These are phyloP conservation scores for Zonotrichia leucophrys DNA, from an alignment of 2,113 vertebrate genomes.

Conservation along the genomic window DNA sequence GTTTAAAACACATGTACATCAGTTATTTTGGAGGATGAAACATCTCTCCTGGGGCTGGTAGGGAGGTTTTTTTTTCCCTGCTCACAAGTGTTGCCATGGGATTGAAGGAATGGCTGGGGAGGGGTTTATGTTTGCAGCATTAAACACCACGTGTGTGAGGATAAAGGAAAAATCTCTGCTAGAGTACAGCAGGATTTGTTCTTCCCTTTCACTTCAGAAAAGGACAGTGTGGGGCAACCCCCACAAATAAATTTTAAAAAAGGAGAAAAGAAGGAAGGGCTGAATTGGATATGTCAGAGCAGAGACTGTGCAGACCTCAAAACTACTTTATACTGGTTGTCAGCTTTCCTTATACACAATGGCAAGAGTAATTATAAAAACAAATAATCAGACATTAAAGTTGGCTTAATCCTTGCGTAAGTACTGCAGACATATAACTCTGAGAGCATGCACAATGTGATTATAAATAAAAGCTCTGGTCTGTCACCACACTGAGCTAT, in stretches of 20 bases:
- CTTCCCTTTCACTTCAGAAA: background rate
- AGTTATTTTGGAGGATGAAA: background rate
- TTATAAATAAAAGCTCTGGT: conserved; percentile 8
- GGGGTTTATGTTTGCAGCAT: background rate
- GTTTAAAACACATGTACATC: background rate
- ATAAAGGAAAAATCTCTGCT: background rate
- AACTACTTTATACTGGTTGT: background rate
- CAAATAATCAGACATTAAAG: conserved; percentile 24
- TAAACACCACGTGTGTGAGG: background rate
- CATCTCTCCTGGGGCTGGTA: background rate
- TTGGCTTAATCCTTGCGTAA: conserved; percentile 14
- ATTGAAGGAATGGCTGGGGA: background rate
- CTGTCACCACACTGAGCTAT: background rate
- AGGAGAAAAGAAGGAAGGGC: background rate
- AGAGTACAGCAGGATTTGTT: background rate
- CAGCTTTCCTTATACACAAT: background rate
- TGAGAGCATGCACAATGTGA: background rate
- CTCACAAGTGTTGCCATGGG: background rate
- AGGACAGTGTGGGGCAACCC: background rate
- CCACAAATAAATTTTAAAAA: background rate
- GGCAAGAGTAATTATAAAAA: conserved; percentile 18
- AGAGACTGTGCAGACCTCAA: background rate
- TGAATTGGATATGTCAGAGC: background rate
- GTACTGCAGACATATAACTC: background rate
- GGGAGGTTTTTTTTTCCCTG: background rate